phyloP scores from a whole-genome alignment of 1,140 invertebrate genomes.

The Brachionus plicatilis region DNA sequence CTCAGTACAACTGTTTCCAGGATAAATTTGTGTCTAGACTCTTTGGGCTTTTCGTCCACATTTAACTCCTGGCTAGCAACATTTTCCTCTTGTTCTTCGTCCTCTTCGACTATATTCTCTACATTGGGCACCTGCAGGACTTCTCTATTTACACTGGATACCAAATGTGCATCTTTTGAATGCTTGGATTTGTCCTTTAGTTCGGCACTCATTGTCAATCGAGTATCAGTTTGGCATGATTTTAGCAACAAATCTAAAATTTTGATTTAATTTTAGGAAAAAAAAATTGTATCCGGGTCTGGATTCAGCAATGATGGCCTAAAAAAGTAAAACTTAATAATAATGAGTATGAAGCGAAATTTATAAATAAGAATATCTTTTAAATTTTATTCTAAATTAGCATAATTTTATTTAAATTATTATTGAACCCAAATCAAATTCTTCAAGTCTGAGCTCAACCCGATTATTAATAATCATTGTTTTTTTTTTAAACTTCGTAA shows the following conservation, averaged over 20 bases:
- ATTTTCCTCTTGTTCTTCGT: constrained; percentile 7
- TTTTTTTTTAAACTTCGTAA: background rate
- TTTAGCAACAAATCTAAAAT: background rate
- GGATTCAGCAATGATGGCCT: background rate
- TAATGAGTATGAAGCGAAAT: background rate
- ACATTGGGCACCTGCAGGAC: background rate
- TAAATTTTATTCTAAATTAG: background rate
- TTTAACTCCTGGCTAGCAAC: background rate
- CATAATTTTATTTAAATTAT: background rate
- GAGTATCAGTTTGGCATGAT: background rate
- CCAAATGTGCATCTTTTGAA: background rate
- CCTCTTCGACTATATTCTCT: constrained; percentile 13
- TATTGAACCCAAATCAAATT: background rate
- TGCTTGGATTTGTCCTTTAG: background rate
- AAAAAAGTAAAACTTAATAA: background rate
- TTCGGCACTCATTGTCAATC: background rate
- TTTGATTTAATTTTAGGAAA: background rate
- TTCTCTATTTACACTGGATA: background rate
- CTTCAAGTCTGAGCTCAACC: background rate
- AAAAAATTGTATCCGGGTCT: background rate
- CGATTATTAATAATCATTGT: background rate
- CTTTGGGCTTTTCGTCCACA: background rate
- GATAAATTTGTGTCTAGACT: background rate
- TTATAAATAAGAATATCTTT: background rate
- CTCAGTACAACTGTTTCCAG: background rate